Base-by-base conservation (phyloP, 2,888 invertebrate species). In the Cheilosia grossa region DNA sequence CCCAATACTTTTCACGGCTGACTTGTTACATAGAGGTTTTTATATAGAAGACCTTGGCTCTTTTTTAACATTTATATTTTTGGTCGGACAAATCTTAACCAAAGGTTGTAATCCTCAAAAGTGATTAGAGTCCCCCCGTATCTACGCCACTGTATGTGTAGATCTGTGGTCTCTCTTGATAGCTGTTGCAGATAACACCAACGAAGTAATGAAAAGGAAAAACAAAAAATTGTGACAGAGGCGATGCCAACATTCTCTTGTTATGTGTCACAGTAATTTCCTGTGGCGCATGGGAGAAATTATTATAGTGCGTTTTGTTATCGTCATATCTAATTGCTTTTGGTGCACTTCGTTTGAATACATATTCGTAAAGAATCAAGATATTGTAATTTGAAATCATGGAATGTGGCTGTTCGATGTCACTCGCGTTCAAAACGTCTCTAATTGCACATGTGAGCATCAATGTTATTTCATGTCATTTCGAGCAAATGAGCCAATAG, bases 211-310 rank as follows among this genome's bases (percentile, higher is more conserved):
- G 33, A 10, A 10, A 44, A 30, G 15, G 15, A 24, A n/a, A 49
- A 33, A 4, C n/a, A 1, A 42, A 17, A 49, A 24, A 49, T n/a
- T 21, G 13, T 27, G 13, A 5, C 51, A 51, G 24, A 37, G 58
- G 15, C 59, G 70, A 70, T 27, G 59, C 27, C 27, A 61, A 53
- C 51, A 72, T 72, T 72, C 72, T 19, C 5, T 7, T 15, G 42
- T 53, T 53, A 53, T 72, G 72, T 72, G 72, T 72, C 72, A 72
- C 59, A 15, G 40, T 30, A 42, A 51, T 30, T 42, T 72, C 53
- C 51, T 30, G 30, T 37, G 37, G 10, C 21, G 9, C 17, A 10
- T 53, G 30, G 53, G 30, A 53, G 21, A 72, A 33, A 40, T 54
- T 19, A 49, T 40, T 27, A 10, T 21, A 19, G 30, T 42, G 59